Evolutionary conservation across 2,113 vertebrate species (phyloP).

Genomic region (Leucosticte australis): DNA sequence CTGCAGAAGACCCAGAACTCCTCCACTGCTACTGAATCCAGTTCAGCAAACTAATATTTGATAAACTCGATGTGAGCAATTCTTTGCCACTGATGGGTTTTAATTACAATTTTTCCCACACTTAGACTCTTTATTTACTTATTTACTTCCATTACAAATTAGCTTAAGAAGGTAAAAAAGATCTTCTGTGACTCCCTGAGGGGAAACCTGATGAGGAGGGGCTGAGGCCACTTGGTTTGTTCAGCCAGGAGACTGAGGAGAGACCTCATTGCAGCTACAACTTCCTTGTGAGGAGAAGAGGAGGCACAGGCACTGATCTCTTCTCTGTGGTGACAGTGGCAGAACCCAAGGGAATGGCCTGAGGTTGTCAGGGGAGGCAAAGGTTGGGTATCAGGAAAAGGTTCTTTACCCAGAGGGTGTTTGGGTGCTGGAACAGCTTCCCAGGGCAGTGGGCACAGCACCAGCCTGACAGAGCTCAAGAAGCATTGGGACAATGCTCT

Average conservation of each 20-base stretch:
- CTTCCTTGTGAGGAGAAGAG: fast-evolving
- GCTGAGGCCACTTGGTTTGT: not conserved
- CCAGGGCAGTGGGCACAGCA: not conserved
- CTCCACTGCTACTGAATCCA: not conserved
- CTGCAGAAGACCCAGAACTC: not conserved
- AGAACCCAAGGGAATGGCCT: fast-evolving
- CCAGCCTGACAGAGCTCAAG: not conserved
- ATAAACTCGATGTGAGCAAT: not conserved
- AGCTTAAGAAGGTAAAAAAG: not conserved
- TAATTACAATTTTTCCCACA: not conserved
- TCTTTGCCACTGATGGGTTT: not conserved
- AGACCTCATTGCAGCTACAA: not conserved
- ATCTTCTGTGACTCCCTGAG: not conserved
- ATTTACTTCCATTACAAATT: not conserved
- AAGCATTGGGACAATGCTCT: fast-evolving
- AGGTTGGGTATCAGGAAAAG: not conserved
- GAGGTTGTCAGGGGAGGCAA: not conserved
- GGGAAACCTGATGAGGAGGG: not conserved
- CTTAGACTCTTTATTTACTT: not conserved
- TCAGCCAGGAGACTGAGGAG: not conserved
- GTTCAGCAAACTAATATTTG: not conserved
- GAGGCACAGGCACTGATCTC: not conserved
- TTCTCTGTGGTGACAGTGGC: not conserved
- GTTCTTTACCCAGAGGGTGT: not conserved
- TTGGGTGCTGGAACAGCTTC: not conserved